Evolutionary conservation across 2,888 invertebrate species (phyloP), one percentile per base, ranked within the genome.

Genomic region (Hypolimnas misippus): DNA sequence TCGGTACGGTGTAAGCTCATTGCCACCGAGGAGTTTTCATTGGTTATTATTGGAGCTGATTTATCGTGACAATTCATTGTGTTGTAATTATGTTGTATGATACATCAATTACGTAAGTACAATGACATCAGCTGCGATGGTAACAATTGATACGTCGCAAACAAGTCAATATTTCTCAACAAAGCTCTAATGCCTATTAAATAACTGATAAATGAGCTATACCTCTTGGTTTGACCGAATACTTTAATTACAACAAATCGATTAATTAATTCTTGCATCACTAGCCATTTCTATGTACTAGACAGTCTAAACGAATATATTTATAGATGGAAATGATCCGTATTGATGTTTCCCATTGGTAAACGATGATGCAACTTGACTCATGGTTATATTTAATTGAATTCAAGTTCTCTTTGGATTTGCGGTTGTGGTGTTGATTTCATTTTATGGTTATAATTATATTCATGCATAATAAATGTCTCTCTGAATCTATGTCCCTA

Each of bases 101-200:
- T 67, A 70, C 69, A 68, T 64, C 65, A 63, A 67, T 74, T 76
- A 68, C 72, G 71, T 73, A 70, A 73, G 68, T 62, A 54, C 62
- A 64, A 66, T 75, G 73, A 74, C 74, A 72, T 72, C 73, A 72
- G 62, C 65, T 50, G 29, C 25, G 19, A 46, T 21, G 31, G 40
- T 63, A 55, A 60, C 63, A 57, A 40, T 49, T 62, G 55, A 31
- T 58, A 55, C 49, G 49, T 63, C 38, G 53, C 51, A 52, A 64
- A 56, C 52, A 53, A 62, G 53, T 62, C 61, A 57, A 55, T 52
- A 40, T 31, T 57, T 40, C 44, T 19, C 49, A 53, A 19, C 46
- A 17, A 44, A 14, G 16, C 17, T 10, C 16, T 2, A 19, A 44
- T 0, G n/a, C 14, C 16, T 14, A 40, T 7, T 40, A 14, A 16